Conservation (phyloP, 2,888 invertebrate species). For the Drosophila mulleri region DNA sequence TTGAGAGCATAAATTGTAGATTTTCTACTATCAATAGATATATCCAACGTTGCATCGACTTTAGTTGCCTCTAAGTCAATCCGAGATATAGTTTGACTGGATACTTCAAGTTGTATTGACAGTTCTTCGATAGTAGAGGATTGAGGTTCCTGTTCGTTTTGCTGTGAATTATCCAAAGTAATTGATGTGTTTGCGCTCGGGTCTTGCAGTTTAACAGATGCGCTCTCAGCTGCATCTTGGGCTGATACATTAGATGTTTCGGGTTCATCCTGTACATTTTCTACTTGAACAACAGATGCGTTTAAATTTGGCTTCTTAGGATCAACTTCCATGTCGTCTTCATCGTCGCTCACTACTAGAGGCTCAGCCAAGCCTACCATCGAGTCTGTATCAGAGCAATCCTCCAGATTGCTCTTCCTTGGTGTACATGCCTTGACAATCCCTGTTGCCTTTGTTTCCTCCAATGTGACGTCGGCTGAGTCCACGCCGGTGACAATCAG, state of each 20-base stretch:
- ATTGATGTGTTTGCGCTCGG: background rate
- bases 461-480: conserved; percentile 57
- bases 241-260: background rate
- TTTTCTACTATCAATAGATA: conserved; percentile 1
- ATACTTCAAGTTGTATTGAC: background rate
- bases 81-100: conserved; percentile 14
- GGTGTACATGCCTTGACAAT: background rate
- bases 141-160: background rate
- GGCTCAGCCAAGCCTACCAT: conserved; percentile 56
- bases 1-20: conserved; percentile 26
- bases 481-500: conserved; percentile 66
- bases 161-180: background rate
- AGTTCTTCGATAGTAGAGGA: background rate
- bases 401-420: conserved; percentile 3
- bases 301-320: background rate
- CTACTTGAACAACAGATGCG: background rate
- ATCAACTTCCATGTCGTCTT: conserved; percentile 6
- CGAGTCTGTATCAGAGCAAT: conserved; percentile 50
- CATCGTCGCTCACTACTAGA: conserved; percentile 69
- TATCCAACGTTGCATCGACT: background rate
- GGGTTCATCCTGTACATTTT: background rate
- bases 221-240: background rate
- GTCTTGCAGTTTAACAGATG: background rate
- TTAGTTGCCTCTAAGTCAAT: conserved; percentile 18
- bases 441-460: conserved; percentile 39